Conservation (phyloP, 2,113 vertebrate genomes). For the Datnioides undecimradiatus region DNA sequence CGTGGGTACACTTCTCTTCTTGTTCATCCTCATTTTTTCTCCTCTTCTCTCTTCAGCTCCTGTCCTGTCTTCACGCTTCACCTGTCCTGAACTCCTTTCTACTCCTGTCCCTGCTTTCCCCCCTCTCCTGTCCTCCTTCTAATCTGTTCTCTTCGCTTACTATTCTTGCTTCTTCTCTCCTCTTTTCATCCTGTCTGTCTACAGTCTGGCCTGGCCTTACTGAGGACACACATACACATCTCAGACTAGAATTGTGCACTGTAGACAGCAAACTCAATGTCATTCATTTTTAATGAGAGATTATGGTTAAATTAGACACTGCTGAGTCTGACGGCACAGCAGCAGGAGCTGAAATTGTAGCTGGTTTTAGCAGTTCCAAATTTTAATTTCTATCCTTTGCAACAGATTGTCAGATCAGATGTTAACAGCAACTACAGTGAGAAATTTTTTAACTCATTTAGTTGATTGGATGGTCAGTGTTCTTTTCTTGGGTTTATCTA, state of each 20-base stretch:
- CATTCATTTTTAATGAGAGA: slow-evolving; percentile 45
- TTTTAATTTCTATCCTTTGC: slow-evolving; percentile 6
- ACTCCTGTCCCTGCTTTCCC: neutral
- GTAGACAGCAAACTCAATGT: slow-evolving; percentile 13
- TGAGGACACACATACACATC: slow-evolving; percentile 4
- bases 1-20: slow-evolving; percentile 27
- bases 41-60: slow-evolving; percentile 7
- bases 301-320: slow-evolving; percentile 29
- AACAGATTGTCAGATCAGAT: slow-evolving; percentile 21
- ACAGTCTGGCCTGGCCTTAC: neutral
- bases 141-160: neutral
- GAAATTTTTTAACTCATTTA: neutral
- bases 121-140: neutral
- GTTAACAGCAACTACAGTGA: neutral
- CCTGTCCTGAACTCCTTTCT: neutral
- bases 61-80: neutral
- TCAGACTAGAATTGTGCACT: neutral
- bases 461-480: neutral
- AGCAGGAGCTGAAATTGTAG: slow-evolving; percentile 15
- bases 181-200: neutral
- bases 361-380: neutral
- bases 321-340: slow-evolving; percentile 14
- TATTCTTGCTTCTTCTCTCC: neutral
- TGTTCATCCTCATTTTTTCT: slow-evolving; percentile 19
- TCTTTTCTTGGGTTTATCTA: slow-evolving; percentile 5